Evolutionary conservation across 2,888 invertebrate species (phyloP), one percentile per base, ranked within the genome.

Genomic region (Dryocosmus kuriphilus): DNA sequence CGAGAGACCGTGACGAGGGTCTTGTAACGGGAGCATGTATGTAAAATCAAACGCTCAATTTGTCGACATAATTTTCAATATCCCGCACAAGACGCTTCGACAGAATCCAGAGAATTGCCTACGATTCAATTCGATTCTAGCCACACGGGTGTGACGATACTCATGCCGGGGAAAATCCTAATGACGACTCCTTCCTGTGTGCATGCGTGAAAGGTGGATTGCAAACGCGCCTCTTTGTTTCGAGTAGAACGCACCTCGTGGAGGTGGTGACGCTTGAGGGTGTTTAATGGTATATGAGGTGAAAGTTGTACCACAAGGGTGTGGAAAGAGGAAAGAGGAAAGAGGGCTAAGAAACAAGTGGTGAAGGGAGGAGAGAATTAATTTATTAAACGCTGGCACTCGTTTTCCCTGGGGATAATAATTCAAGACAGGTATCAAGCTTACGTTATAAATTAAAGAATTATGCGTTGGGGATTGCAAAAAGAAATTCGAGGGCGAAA

Each of bases 91-190:
- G 67, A 27, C 41, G 19, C 19, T 7, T n/a, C 41, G 24, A 46
- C 46, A 24, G 41, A 41, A 46, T 46, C 46, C 16, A 16, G 46
- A 67, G 67, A 67, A 67, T 46, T 76, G 67, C 63, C 67, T 65
- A 57, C 76, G 55, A 76, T 77, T 77, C 71, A 65, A 67, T 77
- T 77, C 22, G 46, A 61, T 32, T 57, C 24, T 73, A 61, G 61
- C 32, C n/a, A n/a, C n/a, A n/a, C 65, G 24, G 11, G 41, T 51
- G 41, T 51, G 51, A 51, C 51, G 19, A n/a, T 16, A 67, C 27
- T 8, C 78, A 75, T 22, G 27, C 16, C 1, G 19, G 19, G 14
- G 19, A 67, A 41, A 67, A 41, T 41, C 38, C 14, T 46, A 67
- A 67, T 67, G 41, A 46, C 65, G 65, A 67, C 65, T 51, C 51